Base-by-base conservation (phyloP, 1,140 invertebrate genomes). In the Acromyrmex echinatior region DNA sequence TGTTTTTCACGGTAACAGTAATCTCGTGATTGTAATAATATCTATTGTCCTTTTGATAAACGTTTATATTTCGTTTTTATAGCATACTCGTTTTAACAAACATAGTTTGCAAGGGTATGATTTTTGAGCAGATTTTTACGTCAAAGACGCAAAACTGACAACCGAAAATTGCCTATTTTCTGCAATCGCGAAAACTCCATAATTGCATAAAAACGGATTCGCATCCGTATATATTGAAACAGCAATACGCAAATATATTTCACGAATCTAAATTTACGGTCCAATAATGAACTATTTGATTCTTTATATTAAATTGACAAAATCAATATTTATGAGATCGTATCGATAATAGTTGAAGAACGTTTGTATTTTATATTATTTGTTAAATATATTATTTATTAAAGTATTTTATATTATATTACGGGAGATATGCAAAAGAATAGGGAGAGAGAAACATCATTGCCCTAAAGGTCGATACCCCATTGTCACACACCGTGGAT, bases 181-280 rank as follows among this genome's bases (percentile, higher is more conserved):
- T 71, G 66, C 79, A 81, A 81, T 81, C 51, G 49, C 65, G 56
- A 56, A 81, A 81, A 81, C 66, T 71, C 53, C 6, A 35, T 73
- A 81, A 81, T 81, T 71, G 66, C 31, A 79, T 79, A 79, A 79
- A 79, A 79, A 66, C 65, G 16, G 21, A 81, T 80, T 80, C 62
- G 58, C 56, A 81, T 63, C 14, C 35, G 51, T 6, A 71, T 35
- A 60, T 71, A 81, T 81, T 71, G 79, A 73, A 81, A 81, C 66
- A 39, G 21, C 78, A 71, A n/a, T 71, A 16, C 49, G 21, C 65
- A 68, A 73, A 58, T 73, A 82, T 73, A 82, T 82, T 73, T 74
- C 18, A 35, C 39, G 14, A 74, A 35, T 84, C n/a, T 74, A 62
- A 53, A 84, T 74, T 74, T 62, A 60, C 39, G 45, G 21, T 62